These are phyloP conservation scores for Alca torda DNA, from an alignment of 2,797 vertebrate genomes.

Conservation along the genomic window DNA sequence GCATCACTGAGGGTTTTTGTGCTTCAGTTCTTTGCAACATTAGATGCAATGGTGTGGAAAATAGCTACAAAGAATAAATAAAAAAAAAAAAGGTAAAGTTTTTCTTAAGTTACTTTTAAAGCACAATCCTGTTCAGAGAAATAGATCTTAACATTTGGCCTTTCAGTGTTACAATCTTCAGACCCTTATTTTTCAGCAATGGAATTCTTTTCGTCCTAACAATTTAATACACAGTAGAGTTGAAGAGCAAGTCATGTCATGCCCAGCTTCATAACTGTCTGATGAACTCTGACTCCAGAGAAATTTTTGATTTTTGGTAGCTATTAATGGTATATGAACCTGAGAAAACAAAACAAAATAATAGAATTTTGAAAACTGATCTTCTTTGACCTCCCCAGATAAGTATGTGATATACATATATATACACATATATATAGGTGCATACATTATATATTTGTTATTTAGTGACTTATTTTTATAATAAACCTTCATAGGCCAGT, in stretches of 20 bases:
- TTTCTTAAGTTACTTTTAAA: background rate
- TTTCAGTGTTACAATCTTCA: background rate
- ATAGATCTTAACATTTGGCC: background rate
- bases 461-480: background rate
- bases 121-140: background rate
- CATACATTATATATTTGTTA: background rate
- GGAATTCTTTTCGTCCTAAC: background rate
- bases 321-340: background rate
- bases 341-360: background rate
- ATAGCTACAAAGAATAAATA: background rate
- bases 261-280: background rate
- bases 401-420: background rate
- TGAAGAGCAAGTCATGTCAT: background rate
- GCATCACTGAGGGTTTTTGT: background rate
- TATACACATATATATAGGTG: background rate
- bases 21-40: background rate
- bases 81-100: background rate
- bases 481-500: background rate
- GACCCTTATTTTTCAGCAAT: background rate
- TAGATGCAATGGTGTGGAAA: constrained; percentile 10
- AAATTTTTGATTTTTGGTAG: background rate
- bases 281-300: background rate
- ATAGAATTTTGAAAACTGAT: background rate
- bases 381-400: background rate
- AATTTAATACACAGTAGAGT: background rate